A percentile compares a stretch with the other conserved stretches of the same genome.
These are phyloP conservation scores for Palloptera scutellata DNA, from an alignment of 2,888 invertebrate species.

Conservation along the genomic window DNA sequence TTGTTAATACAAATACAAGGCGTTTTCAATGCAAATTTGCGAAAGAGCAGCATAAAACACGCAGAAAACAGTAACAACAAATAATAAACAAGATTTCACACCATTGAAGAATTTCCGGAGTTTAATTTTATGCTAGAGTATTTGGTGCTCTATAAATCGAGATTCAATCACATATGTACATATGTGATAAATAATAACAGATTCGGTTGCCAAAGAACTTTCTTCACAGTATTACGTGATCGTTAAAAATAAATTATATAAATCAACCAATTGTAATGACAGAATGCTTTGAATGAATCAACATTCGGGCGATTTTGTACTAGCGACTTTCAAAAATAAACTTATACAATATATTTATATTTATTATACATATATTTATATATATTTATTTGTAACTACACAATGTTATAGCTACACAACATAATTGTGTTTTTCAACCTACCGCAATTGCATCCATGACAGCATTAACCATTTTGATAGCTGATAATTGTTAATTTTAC, in stretches of 20 bases:
- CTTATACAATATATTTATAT: constrained; percentile 2
- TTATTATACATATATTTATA: not conserved
- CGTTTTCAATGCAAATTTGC: constrained; percentile 1
- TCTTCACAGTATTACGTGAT: too few species aligned
- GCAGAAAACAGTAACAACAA: constrained; percentile 23
- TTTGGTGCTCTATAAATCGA: too few species aligned
- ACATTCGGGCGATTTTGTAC: too few species aligned
- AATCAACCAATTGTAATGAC: too few species aligned
- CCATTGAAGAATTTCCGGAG: not conserved
- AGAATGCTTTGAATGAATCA: too few species aligned
- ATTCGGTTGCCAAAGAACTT: too few species aligned
- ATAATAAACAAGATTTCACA: constrained; percentile 3
- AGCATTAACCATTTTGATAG: constrained; percentile 62
- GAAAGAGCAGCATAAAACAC: constrained; percentile 8
- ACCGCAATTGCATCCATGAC: constrained; percentile 65
- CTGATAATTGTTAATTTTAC: constrained; percentile 27
- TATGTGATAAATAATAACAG: too few species aligned
- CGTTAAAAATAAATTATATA: too few species aligned
- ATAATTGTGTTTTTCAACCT: constrained; percentile 43
- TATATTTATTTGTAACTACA: constrained; percentile 3
- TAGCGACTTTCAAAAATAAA: too few species aligned
- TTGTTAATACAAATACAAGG: not conserved
- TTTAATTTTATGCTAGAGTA: not conserved
- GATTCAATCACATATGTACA: too few species aligned
- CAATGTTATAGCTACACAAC: not conserved